A percentile compares a stretch with the other conserved stretches of the same genome.
Conservation (phyloP, 2,888 invertebrate genomes). For the Mayetiola destructor region DNA sequence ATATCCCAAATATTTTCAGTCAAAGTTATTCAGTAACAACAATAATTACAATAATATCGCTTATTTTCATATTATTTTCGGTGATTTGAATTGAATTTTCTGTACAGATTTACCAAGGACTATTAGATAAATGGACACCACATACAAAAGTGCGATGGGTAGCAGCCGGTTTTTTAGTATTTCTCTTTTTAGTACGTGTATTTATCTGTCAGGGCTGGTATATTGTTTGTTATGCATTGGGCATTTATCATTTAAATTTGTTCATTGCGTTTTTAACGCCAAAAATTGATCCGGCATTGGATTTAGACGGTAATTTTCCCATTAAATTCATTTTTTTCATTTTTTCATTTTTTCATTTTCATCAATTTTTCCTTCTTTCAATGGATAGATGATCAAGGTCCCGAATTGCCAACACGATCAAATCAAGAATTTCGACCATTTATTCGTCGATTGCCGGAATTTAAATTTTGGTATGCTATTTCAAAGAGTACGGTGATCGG, state of each 20-base stretch:
- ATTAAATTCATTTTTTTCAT: conserved; percentile 6
- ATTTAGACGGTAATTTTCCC: conserved; percentile 57
- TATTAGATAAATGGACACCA: conserved; percentile 76
- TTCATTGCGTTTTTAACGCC: conserved; percentile 99
- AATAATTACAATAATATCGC: too few species aligned
- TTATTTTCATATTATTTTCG: too few species aligned
- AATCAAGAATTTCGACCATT: conserved; percentile 98
- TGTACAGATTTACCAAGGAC: conserved; percentile 52
- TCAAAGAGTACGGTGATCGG: conserved; percentile 86
- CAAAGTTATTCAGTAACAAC: too few species aligned
- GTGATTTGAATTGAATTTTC: neutral
- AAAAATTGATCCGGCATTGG: conserved; percentile 96
- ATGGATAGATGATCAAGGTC: conserved; percentile 43
- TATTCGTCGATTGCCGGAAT: conserved; percentile 91
- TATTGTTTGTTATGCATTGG: conserved; percentile 96
- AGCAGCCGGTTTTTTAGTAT: conserved; percentile 51
- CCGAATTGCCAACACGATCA: conserved; percentile 83
- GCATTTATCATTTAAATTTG: conserved; percentile 97
- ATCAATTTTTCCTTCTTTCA: neutral
- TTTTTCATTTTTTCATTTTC: conserved; percentile 14
- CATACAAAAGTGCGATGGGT: conserved; percentile 67
- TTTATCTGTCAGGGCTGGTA: conserved; percentile 95
- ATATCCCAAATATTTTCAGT: too few species aligned
- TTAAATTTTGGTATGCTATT: conserved; percentile 98
- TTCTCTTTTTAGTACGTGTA: conserved; percentile 65